phyloP scores from a whole-genome alignment of 2,888 invertebrate genomes.

The Gortyna flavago region DNA sequence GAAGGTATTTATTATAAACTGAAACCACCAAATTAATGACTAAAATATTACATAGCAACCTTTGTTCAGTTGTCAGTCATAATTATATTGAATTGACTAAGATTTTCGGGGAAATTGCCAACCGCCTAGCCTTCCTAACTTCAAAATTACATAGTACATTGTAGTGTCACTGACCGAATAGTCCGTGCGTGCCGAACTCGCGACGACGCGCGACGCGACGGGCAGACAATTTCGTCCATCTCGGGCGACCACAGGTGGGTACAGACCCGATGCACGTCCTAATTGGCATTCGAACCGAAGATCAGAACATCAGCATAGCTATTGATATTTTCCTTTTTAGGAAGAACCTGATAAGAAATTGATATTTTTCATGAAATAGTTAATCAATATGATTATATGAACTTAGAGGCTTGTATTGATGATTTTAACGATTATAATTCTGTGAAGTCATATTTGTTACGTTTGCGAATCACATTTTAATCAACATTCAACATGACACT shows the following conservation, averaged over 20 bases:
- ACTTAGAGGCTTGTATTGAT: too few relatives aligned
- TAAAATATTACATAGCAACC: background rate
- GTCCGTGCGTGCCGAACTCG: background rate
- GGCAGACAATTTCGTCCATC: conserved; percentile 4
- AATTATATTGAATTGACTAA: background rate
- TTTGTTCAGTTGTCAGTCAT: background rate
- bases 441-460: too few relatives aligned
- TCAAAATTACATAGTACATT: conserved; percentile 1
- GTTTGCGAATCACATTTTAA: too few relatives aligned
- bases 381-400: too few relatives aligned
- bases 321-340: background rate
- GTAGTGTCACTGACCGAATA: conserved; percentile 30
- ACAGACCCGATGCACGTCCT: conserved; percentile 2
- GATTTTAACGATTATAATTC: too few relatives aligned
- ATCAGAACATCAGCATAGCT: background rate
- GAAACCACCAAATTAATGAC: background rate
- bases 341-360: background rate
- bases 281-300: conserved; percentile 16
- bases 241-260: background rate
- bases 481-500: too few relatives aligned
- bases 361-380: too few relatives aligned
- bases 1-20: background rate
- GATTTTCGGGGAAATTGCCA: background rate
- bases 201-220: background rate
- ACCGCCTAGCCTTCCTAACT: conserved; percentile 2